Conservation (phyloP, 2,113 vertebrate genomes). For the Cavia porcellus region DNA sequence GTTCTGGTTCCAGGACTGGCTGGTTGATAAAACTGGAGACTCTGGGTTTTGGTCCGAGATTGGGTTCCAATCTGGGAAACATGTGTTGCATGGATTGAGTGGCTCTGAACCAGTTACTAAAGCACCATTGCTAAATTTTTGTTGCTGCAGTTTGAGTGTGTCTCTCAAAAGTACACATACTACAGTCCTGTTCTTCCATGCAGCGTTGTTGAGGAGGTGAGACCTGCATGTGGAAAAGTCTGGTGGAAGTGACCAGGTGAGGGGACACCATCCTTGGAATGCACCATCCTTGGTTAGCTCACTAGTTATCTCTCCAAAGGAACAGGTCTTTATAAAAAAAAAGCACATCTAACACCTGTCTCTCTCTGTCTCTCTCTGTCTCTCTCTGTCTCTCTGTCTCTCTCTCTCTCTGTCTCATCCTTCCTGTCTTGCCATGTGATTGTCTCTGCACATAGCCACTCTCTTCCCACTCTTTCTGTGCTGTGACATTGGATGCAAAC, state of each 20-base stretch:
- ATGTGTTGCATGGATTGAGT: background rate
- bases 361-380: too few relatives aligned
- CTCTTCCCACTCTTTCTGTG: background rate
- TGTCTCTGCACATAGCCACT: background rate
- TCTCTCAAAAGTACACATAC: too few relatives aligned
- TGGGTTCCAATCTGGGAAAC: background rate
- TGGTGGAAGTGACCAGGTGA: background rate
- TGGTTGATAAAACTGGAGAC: background rate
- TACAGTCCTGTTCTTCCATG: background rate
- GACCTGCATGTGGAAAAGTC: background rate
- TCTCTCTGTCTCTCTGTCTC: too few relatives aligned
- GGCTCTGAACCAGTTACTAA: too few relatives aligned
- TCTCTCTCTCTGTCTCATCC: too few relatives aligned
- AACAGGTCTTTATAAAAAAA: background rate
- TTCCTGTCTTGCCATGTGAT: background rate
- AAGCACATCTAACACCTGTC: background rate
- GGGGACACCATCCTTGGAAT: background rate
- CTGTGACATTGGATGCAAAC: background rate
- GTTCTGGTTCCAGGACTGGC: background rate
- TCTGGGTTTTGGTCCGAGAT: background rate
- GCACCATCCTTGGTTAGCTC: background rate
- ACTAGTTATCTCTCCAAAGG: background rate
- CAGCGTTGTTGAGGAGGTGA: background rate
- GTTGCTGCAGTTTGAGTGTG: background rate
- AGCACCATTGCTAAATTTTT: background rate